These are phyloP conservation scores for Pharmacophagus antenor DNA, from an alignment of 2,888 invertebrate species.

Conservation along the genomic window DNA sequence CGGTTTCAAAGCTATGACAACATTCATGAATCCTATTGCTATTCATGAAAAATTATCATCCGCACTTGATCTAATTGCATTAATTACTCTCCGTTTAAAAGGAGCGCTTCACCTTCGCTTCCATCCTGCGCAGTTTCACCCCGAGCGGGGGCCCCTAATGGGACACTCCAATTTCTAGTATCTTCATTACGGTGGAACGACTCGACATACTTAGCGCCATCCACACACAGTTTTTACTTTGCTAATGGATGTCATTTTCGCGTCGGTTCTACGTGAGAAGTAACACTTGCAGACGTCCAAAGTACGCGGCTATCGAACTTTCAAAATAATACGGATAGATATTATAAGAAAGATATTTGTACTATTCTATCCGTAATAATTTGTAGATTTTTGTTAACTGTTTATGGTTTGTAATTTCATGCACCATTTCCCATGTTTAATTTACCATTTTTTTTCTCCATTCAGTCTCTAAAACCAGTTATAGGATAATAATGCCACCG, in stretches of 20 bases:
- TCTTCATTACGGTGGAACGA: conserved; percentile 21
- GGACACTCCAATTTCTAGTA: conserved; percentile 27
- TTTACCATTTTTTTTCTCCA: too few species aligned
- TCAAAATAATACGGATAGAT: too few species aligned
- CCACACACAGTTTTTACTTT: conserved; percentile 4
- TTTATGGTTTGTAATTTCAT: too few species aligned
- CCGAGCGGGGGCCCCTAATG: conserved; percentile 16
- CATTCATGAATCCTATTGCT: not conserved
- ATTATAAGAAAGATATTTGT: too few species aligned
- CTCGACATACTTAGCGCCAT: conserved; percentile 20
- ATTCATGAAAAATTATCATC: conserved; percentile 4
- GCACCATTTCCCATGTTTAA: too few species aligned
- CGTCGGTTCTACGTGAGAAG: not conserved
- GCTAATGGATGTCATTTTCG: conserved; percentile 20
- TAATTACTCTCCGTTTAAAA: conserved; percentile 26
- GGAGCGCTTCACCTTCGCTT: conserved; percentile 7
- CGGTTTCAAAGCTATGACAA: not conserved
- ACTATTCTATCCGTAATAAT: too few species aligned
- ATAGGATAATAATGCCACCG: not conserved
- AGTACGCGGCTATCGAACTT: too few species aligned
- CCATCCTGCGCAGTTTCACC: conserved; percentile 1
- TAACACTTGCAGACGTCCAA: not conserved
- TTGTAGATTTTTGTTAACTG: too few species aligned
- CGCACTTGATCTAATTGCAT: conserved; percentile 19
- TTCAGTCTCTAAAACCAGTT: too few species aligned